Evolutionary conservation across 2,113 vertebrate species (phyloP).

Genomic region (Mustela lutreola): DNA sequence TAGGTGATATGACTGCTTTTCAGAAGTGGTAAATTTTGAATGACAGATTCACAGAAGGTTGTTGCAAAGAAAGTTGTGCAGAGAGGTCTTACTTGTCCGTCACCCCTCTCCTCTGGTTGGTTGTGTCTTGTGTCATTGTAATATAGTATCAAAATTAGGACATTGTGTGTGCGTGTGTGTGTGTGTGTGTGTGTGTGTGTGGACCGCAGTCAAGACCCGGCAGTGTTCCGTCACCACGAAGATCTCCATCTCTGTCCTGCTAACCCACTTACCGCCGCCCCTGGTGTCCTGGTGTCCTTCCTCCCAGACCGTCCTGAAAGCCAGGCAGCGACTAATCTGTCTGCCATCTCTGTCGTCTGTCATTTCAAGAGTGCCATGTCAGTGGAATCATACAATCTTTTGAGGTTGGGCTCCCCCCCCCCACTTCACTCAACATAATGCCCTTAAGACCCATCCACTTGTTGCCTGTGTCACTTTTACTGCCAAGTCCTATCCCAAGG

Average conservation of each 20-base stretch:
- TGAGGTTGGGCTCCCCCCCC: background rate
- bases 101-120: background rate
- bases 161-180: no score
- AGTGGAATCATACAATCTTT: background rate
- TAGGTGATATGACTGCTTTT: background rate
- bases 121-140: background rate
- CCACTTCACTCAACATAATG: background rate
- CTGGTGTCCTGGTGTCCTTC: background rate
- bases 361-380: background rate
- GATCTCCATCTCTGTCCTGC: background rate
- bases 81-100: background rate
- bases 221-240: background rate
- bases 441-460: background rate
- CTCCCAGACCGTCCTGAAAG: background rate
- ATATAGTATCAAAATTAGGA: background rate
- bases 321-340: background rate
- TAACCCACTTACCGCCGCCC: accelerated
- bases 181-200: background rate
- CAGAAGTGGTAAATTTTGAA: background rate
- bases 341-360: background rate
- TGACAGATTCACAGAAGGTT: background rate
- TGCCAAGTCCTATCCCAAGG: background rate
- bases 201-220: background rate
- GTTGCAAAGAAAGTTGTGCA: background rate
- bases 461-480: background rate